Base-by-base conservation (phyloP, 2,888 invertebrate genomes). In the Cephus pulcher region DNA sequence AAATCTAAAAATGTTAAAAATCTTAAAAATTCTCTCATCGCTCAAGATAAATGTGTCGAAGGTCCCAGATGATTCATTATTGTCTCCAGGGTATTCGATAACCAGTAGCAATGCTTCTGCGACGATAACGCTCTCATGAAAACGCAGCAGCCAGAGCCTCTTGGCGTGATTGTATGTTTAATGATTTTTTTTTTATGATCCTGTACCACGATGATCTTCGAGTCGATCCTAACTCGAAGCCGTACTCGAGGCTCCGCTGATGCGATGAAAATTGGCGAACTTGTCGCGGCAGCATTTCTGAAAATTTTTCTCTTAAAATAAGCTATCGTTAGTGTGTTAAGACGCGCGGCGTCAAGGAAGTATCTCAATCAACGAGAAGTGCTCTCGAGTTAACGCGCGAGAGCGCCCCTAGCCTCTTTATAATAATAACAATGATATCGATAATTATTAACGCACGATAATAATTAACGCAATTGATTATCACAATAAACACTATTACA, bases 241-340 rank as follows among this genome's bases (percentile, higher is more conserved):
- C 40, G 40, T 15, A 15, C 40, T 15, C 12, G 77, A 82, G 88
- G 87, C 90, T 89, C 89, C 89, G 90, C 89, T 76, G 88, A 87
- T 89, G 86, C 86, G 87, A 88, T 4, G 0, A 80, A 83, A 78
- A 84, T 81, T 77, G 77, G 71, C 84, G 78, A 82, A 88, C 88
- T 90, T 90, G 90, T 90, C 89, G 86, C 87, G 90, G 90, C 88
- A 90, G 90, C 90, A 84, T 86, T 85, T 82, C 80, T 71, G 6
- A 35, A 12, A 34, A n/a, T 4, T 11, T 34, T 34, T 35, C 11
- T 34, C 6, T 34, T 30, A 3, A 74, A 23, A 81, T 81, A 74
- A 79, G 78, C 80, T 74, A 78, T 80, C 75, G 79, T 82, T 32
- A 80, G 78, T 78, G 78, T 79, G 56, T 81, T 81, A 78, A 80